These are phyloP conservation scores for Bolinopsis microptera DNA, from an alignment of 37 sponge, comb jelly and placozoan species.

Conservation along the genomic window DNA sequence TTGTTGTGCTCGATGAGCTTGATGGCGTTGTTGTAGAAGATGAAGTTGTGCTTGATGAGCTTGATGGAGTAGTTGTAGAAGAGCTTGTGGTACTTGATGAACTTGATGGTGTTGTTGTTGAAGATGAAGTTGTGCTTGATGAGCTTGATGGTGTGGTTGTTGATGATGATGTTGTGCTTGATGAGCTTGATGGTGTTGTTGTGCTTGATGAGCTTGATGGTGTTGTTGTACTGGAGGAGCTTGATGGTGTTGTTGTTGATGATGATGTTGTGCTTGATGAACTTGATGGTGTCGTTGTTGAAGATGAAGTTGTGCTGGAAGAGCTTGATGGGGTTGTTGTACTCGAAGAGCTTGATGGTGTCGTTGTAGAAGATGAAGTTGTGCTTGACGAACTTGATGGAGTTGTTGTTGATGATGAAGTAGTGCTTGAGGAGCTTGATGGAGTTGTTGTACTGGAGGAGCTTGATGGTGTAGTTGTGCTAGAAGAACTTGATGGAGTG, in stretches of 20 bases:
- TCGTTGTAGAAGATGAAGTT: not conserved
- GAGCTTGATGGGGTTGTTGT: not conserved
- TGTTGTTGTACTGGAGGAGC: not conserved
- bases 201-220: not conserved
- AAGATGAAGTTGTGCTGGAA: not conserved
- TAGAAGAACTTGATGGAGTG: conserved; percentile 3
- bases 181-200: not conserved
- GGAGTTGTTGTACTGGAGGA: not conserved
- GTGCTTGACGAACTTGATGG: conserved; percentile 13
- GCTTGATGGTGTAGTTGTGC: conserved; percentile 7
- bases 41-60: not conserved
- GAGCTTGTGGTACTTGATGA: not conserved
- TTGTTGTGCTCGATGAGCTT: conserved; percentile 21
- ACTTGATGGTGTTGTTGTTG: not conserved
- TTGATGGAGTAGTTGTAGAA: not conserved
- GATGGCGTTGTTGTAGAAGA: not conserved
- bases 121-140: conserved; percentile 1
- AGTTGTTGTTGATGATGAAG: not conserved
- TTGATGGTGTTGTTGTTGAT: not conserved
- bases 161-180: not conserved
- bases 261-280: not conserved
- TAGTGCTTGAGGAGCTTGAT: not conserved
- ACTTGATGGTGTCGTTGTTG: not conserved
- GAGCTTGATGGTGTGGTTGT: not conserved
- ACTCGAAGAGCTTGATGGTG: not conserved